Evolutionary conservation across 2,797 vertebrate species (phyloP).

Genomic region (Iguana delicatissima): DNA sequence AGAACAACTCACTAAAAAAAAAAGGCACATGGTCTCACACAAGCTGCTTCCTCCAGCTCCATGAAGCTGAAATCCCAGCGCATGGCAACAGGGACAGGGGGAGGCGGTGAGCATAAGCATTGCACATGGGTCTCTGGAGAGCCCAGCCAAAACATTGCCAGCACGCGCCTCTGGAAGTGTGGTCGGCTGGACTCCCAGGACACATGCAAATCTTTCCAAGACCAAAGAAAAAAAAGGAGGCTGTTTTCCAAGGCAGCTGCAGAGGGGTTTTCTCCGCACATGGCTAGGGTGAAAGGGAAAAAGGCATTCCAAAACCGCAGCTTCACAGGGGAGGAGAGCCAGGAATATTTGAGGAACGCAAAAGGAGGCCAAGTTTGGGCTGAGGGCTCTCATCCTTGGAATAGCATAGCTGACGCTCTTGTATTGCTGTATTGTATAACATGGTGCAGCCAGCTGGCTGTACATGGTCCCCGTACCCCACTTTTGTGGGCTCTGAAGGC

Average conservation of each 20-base stretch:
- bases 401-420: fast-evolving
- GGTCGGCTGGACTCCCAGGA: neutral
- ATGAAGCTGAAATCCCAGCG: conserved; percentile 39
- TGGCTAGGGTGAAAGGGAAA: neutral
- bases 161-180: neutral
- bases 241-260: conserved; percentile 28
- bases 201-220: conserved; percentile 48
- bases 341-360: neutral
- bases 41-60: conserved; percentile 32
- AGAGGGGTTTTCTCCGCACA: conserved; percentile 37
- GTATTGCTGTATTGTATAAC: neutral
- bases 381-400: neutral
- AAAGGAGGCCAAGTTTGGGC: fast-evolving
- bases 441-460: no score
- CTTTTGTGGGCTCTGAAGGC: no score
- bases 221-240: neutral
- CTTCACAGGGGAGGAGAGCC: neutral
- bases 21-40: conserved; percentile 14
- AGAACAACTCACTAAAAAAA: conserved; percentile 57
- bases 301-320: conserved; percentile 44
- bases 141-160: conserved; percentile 26
- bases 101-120: neutral
- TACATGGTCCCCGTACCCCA: no score
- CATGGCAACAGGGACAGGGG: neutral
- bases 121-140: conserved; percentile 25